Evolutionary conservation across 2,797 vertebrate genomes (phyloP).

Genomic region (Acipenser transmontanus): DNA sequence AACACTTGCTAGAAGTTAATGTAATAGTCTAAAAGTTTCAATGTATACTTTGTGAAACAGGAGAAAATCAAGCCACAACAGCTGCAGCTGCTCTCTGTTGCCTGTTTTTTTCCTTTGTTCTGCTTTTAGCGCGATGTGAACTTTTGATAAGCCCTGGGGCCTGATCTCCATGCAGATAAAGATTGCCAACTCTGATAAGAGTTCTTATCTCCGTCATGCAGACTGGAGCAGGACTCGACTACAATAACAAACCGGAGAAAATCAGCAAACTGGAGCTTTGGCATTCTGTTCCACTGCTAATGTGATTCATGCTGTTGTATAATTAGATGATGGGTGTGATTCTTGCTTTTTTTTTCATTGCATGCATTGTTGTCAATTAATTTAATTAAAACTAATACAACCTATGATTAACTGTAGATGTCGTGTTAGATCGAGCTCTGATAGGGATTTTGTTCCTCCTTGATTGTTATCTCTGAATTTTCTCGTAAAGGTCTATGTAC

Average conservation of each 20-base stretch:
- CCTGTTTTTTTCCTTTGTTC: conserved; percentile 59
- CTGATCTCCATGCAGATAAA: conserved; percentile 83
- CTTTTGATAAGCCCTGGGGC: conserved; percentile 75
- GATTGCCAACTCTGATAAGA: conserved; percentile 83
- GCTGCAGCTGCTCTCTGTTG: conserved; percentile 45
- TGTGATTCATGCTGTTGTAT: conserved; percentile 85
- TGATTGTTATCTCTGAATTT: conserved; percentile 58
- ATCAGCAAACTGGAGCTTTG: conserved; percentile 68
- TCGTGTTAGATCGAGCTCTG: conserved; percentile 64
- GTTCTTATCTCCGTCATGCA: conserved; percentile 87
- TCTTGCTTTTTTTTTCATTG: conserved; percentile 48
- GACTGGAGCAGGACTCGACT: conserved; percentile 69
- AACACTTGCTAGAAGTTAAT: too few species aligned
- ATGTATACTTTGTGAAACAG: conserved; percentile 9
- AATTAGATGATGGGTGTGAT: conserved; percentile 81
- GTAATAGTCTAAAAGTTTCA: conserved; percentile 11
- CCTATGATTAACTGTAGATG: conserved; percentile 70
- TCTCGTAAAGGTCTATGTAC: conserved; percentile 28
- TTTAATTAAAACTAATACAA: conserved; percentile 73
- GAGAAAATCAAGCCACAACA: conserved; percentile 30
- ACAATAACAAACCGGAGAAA: conserved; percentile 72
- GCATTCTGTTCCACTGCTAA: conserved; percentile 81
- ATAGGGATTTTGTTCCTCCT: conserved; percentile 55
- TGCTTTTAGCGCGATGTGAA: conserved; percentile 86
- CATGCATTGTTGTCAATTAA: conserved; percentile 67